Evolutionary conservation across 2,888 invertebrate genomes (phyloP), one percentile per base, ranked within the genome.

Genomic region (Sphaerophoria rueppellii): DNA sequence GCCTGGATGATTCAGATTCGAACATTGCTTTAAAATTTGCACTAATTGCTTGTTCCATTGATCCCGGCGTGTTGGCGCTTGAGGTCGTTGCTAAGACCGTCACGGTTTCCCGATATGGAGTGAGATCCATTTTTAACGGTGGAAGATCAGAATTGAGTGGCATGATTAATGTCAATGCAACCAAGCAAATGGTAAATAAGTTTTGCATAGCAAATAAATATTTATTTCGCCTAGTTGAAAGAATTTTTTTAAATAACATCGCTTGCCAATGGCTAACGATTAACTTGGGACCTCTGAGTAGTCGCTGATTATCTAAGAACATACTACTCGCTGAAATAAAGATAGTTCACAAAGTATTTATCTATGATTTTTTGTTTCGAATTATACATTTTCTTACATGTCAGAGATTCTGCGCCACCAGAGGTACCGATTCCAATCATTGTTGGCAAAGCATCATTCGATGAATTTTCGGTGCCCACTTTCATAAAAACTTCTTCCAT

Each of bases 401-500:
- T 89, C 46, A 89, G 87, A 0, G 90, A 90, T 57, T 91, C 90
- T 4, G 86, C 80, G 76, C 88, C 89, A 6, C 79, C 79, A 7
- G 65, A 74, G n/a, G n/a, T n/a, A n/a, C n/a, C n/a, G n/a, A 74
- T 86, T 4, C 88, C 89, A 83, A 89, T 89, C 87, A 89, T 87
- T 6, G 88, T 86, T 4, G 34, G 50, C 16, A 46, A 7, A 5
- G 55, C 3, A 0, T 34, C 46, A 6, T 43, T 14, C 9, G 40
- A 1, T 4, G 79, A 67, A 35, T 88, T 88, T 73, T 94, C 94
- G 0, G 93, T 92, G 11, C 94, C 94, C n/a, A 94, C 93, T 55
- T 95, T 95, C 94, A 97, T 94, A 89, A 97, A 97, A 0, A 98
- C 97, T 92, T 98, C 98, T 92, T 98, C 98, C 92, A 98, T 93